Base-by-base conservation (phyloP, 2,888 invertebrate genomes). In the Miltochrista miniata region DNA sequence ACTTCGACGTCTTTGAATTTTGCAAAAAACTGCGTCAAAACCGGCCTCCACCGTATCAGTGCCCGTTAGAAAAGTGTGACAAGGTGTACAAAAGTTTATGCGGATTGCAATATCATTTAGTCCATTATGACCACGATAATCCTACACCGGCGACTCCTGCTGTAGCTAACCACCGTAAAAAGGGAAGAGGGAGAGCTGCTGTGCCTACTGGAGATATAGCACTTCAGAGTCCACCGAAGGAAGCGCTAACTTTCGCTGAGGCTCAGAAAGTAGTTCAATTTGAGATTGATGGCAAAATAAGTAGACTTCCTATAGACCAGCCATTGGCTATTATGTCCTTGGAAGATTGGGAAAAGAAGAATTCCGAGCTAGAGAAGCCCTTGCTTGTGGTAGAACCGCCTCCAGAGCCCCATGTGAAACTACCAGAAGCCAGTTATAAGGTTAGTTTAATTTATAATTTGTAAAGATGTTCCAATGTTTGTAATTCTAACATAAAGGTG, bases 251-350 rank as follows among this genome's bases (percentile, higher is more conserved):
- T 11, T 97, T 96, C 76, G 96, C 96, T 30, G 97, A 97, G 76
- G 95, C 96, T 2, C 96, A 97, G 77, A 95, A 96, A 87, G 94
- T 96, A 61, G 96, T 98, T 0, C 96, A 97, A 79, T 96, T 97
- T 74, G 96, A 97, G 75, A 93, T 97, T n/a, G 95, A 96, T 79
- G 96, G 96, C 0, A 94, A 95, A 79, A 93, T 95, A 49, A 94
- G 95, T 51, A 93, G 95, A 57, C 87, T 94, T 51, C 90, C 93
- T 0, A 93, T 93, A 36, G 93, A 94, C 52, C 95, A 96, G 55
- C 93, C 94, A 1, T 75, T 96, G 59, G 94, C 95, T 1, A 89
- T 96, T 2, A 93, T 95, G 56, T 93, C 95, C 0, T 91, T 94
- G 51, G 95, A 95, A 15, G 95, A 95, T 44, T 95, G 86, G 92